Conservation (phyloP, 2,113 vertebrate genomes). For the Phalacrocorax aristotelis region DNA sequence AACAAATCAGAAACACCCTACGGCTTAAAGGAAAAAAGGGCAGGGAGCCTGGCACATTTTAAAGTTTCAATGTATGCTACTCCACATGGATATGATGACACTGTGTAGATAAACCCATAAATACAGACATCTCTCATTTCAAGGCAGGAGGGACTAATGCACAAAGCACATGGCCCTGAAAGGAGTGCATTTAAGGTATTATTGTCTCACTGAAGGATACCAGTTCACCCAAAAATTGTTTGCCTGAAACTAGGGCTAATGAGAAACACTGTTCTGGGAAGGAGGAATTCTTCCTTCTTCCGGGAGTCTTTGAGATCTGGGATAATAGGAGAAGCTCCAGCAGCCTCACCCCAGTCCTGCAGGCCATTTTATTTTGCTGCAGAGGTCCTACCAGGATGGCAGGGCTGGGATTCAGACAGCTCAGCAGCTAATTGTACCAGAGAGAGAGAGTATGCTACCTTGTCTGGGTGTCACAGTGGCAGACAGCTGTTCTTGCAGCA, state of each 20-base stretch:
- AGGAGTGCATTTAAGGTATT: background rate
- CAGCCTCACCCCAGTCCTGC: background rate
- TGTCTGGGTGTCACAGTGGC: background rate
- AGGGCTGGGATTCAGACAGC: background rate
- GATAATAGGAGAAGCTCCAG: background rate
- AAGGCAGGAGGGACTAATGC: background rate
- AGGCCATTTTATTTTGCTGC: slow-evolving; percentile 6
- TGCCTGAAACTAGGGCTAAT: slow-evolving; percentile 23
- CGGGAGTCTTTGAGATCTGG: background rate
- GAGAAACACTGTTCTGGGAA: slow-evolving; percentile 2
- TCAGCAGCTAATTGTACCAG: background rate
- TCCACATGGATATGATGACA: background rate
- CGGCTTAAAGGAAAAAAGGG: background rate
- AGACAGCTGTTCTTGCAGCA: background rate
- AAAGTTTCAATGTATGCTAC: background rate
- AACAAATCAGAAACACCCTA: background rate
- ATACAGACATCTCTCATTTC: background rate
- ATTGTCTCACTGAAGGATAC: background rate
- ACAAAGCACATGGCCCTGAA: rapidly evolving
- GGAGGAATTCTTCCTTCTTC: slow-evolving; percentile 28
- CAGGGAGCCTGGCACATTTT: background rate
- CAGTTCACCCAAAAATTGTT: background rate
- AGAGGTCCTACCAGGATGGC: background rate
- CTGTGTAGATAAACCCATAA: background rate
- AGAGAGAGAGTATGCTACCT: background rate